Conservation (phyloP, 2,113 vertebrate genomes). For the Micronisus gabar region DNA sequence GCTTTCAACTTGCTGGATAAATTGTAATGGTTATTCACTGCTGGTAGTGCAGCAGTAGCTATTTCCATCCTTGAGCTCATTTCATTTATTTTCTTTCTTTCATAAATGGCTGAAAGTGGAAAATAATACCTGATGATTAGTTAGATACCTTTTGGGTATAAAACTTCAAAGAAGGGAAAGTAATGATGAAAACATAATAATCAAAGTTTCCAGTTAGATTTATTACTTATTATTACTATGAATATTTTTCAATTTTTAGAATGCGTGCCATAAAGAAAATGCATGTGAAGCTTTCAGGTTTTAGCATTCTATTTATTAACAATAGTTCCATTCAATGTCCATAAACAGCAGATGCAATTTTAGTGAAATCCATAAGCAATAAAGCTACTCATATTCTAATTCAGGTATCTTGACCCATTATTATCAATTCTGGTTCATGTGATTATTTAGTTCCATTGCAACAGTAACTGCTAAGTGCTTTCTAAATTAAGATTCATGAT, state of each 20-base stretch:
- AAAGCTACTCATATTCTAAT: conserved; percentile 18
- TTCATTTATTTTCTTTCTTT: conserved; percentile 24
- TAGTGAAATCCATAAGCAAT: conserved; percentile 22
- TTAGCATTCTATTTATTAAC: conserved; percentile 31
- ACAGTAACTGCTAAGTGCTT: conserved; percentile 9
- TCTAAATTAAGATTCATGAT: conserved; percentile 32
- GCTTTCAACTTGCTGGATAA: conserved; percentile 5
- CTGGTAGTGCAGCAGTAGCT: background rate
- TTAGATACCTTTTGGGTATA: conserved; percentile 44
- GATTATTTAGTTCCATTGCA: conserved; percentile 28
- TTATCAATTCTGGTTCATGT: conserved; percentile 22
- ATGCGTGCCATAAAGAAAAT: background rate
- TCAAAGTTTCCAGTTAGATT: background rate
- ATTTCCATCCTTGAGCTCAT: conserved; percentile 10
- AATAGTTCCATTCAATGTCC: background rate
- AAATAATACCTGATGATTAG: conserved; percentile 24
- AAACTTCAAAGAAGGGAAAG: conserved; percentile 22
- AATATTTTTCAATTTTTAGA: conserved; percentile 38
- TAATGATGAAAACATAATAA: conserved; percentile 18
- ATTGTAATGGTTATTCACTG: background rate
- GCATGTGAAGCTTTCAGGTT: background rate
- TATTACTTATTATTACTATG: conserved; percentile 7
- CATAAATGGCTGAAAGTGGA: conserved; percentile 19
- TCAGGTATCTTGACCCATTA: conserved; percentile 28
- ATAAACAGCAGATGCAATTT: background rate